phyloP scores from a whole-genome alignment of 30 jellyfish, hydroid and myxozoan species.

The Catostylus mosaicus region DNA sequence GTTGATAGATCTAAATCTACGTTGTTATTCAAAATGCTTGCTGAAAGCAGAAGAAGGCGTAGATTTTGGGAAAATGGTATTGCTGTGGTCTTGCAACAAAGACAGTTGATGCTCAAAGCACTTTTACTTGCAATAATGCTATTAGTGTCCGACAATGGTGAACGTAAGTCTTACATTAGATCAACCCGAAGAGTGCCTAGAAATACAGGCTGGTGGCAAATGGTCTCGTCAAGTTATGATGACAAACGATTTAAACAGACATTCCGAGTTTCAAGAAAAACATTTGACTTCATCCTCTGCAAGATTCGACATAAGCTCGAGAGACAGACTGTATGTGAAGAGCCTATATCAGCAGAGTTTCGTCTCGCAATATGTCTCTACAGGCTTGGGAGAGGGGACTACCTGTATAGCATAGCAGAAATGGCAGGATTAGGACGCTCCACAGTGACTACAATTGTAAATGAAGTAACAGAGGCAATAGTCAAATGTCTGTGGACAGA shows the following conservation, averaged over 20 bases:
- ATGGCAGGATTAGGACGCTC: conserved; percentile 54
- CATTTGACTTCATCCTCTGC: conserved; percentile 15
- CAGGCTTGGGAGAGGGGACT: conserved; percentile 39
- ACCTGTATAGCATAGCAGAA: conserved; percentile 54
- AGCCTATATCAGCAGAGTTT: conserved; percentile 54
- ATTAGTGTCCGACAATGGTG: too few species aligned
- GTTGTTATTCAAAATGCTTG: too few species aligned
- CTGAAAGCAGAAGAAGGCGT: too few species aligned
- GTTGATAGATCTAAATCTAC: too few species aligned
- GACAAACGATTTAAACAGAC: conserved; percentile 27
- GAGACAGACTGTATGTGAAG: conserved; percentile 43
- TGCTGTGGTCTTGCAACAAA: too few species aligned
- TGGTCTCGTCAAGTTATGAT: not conserved
- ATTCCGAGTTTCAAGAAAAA: conserved; percentile 17
- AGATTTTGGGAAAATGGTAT: too few species aligned
- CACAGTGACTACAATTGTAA: conserved; percentile 16
- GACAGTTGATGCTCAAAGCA: too few species aligned
- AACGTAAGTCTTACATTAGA: too few species aligned
- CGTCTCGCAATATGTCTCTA: conserved; percentile 36
- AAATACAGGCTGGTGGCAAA: conserved; percentile 43
- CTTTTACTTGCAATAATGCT: too few species aligned
- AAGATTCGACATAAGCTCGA: conserved; percentile 6
- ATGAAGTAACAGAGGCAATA: conserved; percentile 5
- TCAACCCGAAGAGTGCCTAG: conserved; percentile 23
- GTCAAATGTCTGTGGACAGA: conserved; percentile 3